These are phyloP conservation scores for Holacanthella duospinosa DNA, from an alignment of 2,888 invertebrate species.

Conservation along the genomic window DNA sequence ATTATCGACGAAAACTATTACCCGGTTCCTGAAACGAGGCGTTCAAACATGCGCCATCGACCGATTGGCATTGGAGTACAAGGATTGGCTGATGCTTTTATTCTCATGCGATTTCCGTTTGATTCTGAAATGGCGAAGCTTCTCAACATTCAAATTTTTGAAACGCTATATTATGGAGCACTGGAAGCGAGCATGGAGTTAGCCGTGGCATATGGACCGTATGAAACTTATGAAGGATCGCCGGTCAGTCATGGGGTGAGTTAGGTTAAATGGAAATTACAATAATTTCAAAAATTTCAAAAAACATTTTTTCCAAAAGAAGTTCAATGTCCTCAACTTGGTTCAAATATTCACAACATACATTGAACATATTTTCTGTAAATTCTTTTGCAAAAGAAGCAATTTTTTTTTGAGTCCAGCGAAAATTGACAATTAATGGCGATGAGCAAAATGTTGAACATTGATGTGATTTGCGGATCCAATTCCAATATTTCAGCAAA, in stretches of 20 bases:
- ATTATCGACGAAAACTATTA: conserved; percentile 95
- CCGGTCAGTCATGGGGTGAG: conserved; percentile 82
- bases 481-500: too few relatives aligned
- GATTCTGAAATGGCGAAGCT: conserved; percentile 74
- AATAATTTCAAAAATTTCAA: conserved; percentile 5
- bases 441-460: too few relatives aligned
- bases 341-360: too few relatives aligned
- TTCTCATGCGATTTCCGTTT: conserved; percentile 84
- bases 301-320: too few relatives aligned
- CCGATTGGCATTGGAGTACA: conserved; percentile 83
- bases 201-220: conserved; percentile 70
- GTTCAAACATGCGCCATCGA: conserved; percentile 68
- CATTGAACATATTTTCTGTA: too few relatives aligned
- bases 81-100: conserved; percentile 92
- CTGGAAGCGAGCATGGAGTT: conserved; percentile 91
- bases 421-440: too few relatives aligned
- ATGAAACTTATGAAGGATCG: conserved; percentile 81
- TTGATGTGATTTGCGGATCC: too few relatives aligned
- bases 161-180: conserved; percentile 95
- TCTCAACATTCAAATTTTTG: conserved; percentile 91
- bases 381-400: too few relatives aligned
- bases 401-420: too few relatives aligned
- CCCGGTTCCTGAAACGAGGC: conserved; percentile 74
- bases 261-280: too few relatives aligned
- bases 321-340: too few relatives aligned